A percentile compares a stretch with the other conserved stretches of the same genome.
Evolutionary conservation across 2,113 vertebrate species (phyloP).

Genomic region (Solea solea): DNA sequence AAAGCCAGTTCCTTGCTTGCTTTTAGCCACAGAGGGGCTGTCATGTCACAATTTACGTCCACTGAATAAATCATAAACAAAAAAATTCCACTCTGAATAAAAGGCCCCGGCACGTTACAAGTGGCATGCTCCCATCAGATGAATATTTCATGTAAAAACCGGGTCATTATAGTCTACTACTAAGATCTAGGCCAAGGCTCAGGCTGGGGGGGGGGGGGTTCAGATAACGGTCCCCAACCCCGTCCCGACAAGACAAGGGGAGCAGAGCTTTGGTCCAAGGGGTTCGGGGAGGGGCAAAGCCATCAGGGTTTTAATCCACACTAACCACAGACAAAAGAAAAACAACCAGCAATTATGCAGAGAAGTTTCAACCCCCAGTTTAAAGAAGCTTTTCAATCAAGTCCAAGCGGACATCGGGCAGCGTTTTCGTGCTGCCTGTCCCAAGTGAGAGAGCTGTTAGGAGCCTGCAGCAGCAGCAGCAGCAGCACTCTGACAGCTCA

Average conservation of each 20-base stretch:
- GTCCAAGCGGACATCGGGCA: conserved; percentile 11
- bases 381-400: not conserved
- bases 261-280: conserved; percentile 37
- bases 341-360: conserved; percentile 31
- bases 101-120: conserved; percentile 47
- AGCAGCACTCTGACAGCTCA: conserved; percentile 27
- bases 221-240: conserved; percentile 77
- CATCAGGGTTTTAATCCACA: conserved; percentile 72
- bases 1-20: conserved; percentile 24
- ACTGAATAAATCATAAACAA: conserved; percentile 71
- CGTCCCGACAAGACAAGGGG: conserved; percentile 55
- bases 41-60: conserved; percentile 57
- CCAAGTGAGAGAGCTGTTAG: not conserved
- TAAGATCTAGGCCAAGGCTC: conserved; percentile 79
- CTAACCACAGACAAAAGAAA: conserved; percentile 55
- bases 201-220: conserved; percentile 39
- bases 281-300: conserved; percentile 66
- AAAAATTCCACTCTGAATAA: conserved; percentile 61
- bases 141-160: conserved; percentile 80
- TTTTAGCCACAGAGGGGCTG: conserved; percentile 30
- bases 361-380: conserved; percentile 11
- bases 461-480: conserved; percentile 38
- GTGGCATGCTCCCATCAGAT: conserved; percentile 61
- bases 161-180: conserved; percentile 66
- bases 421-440: conserved; percentile 11